Evolutionary conservation across 2,113 vertebrate species (phyloP).

Genomic region (Ptilonorhynchus violaceus): DNA sequence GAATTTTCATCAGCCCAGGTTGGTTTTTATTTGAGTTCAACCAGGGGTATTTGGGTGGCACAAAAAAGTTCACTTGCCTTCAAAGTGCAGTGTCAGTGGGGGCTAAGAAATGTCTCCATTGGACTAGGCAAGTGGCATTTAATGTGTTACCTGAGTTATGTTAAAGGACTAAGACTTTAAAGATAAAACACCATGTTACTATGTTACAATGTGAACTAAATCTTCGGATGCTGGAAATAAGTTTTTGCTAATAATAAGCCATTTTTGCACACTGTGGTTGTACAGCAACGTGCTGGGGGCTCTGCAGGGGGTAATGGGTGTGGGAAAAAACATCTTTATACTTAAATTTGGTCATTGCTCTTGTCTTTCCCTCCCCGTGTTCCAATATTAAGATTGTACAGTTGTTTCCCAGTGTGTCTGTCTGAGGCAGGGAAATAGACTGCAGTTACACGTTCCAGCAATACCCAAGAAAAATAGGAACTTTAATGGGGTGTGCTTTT

Average conservation of each 20-base stretch:
- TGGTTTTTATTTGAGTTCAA: neutral
- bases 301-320: neutral
- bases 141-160: neutral
- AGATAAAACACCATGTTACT: neutral
- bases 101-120: neutral
- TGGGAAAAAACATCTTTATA: neutral
- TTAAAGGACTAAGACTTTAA: neutral
- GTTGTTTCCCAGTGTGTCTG: neutral
- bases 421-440: neutral
- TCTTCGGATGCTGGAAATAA: neutral
- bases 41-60: neutral
- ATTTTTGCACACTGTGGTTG: neutral
- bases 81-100: rapidly evolving
- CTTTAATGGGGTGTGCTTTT: neutral
- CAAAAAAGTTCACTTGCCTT: neutral
- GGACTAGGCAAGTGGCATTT: neutral
- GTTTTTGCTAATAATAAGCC: neutral
- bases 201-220: neutral
- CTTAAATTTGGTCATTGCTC: neutral
- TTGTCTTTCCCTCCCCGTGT: neutral
- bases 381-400: rapidly evolving
- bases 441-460: neutral
- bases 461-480: neutral
- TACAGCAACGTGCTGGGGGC: neutral
- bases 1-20: neutral